Evolutionary conservation across 1,140 invertebrate species (phyloP).

Genomic region (Aphaenogaster rudis): DNA sequence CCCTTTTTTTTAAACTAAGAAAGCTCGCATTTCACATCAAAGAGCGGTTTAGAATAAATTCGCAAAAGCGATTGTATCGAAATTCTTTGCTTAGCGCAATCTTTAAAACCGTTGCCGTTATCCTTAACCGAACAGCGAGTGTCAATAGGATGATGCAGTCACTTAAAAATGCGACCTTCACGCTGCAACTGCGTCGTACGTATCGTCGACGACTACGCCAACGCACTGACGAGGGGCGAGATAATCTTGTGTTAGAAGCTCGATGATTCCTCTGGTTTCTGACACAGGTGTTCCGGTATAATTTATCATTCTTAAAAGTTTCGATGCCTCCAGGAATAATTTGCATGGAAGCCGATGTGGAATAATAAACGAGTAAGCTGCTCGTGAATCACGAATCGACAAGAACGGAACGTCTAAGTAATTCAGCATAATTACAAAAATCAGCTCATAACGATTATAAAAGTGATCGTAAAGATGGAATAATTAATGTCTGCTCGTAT

Average conservation of each 20-base stretch:
- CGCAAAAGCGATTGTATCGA: not conserved
- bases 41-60: slow-evolving; percentile 6
- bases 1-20: too few species aligned
- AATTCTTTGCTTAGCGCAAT: slow-evolving; percentile 39
- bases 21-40: not conserved
- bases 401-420: not conserved
- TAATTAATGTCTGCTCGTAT: not conserved
- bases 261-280: slow-evolving; percentile 15
- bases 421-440: not conserved
- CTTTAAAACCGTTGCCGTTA: slow-evolving; percentile 64
- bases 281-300: slow-evolving; percentile 9
- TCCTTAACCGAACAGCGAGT: slow-evolving; percentile 71
- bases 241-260: slow-evolving; percentile 43
- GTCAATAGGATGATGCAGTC: slow-evolving; percentile 78
- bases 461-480: not conserved
- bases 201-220: slow-evolving; percentile 27
- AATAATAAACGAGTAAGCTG: slow-evolving; percentile 20
- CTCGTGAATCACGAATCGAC: slow-evolving; percentile 16
- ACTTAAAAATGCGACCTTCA: slow-evolving; percentile 81
- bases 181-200: slow-evolving; percentile 66
- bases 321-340: slow-evolving; percentile 9
- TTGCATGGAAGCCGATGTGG: not conserved
- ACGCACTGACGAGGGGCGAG: slow-evolving; percentile 14
- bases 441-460: not conserved
- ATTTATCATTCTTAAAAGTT: slow-evolving; percentile 27